phyloP scores from a whole-genome alignment of 1,140 invertebrate genomes.

The Caenorhabditis tropicalis region DNA sequence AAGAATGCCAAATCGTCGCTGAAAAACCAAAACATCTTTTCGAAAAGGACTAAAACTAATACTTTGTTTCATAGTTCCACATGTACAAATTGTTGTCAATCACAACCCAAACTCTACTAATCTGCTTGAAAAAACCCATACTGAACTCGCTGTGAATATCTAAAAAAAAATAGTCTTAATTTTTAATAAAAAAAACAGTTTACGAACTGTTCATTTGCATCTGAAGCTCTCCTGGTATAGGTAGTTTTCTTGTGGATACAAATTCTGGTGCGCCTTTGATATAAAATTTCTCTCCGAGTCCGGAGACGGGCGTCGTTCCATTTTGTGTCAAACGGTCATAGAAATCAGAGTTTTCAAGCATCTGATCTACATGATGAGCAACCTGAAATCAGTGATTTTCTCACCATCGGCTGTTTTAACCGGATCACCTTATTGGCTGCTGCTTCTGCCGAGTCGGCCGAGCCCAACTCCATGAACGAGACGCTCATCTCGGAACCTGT shows the following conservation, averaged over 20 bases:
- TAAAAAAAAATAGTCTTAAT: slow-evolving; percentile 68
- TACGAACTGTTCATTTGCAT: slow-evolving; percentile 64
- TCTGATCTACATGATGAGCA: slow-evolving; percentile 32
- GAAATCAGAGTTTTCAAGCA: slow-evolving; percentile 26
- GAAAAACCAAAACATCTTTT: slow-evolving; percentile 39
- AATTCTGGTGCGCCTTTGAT: slow-evolving; percentile 46
- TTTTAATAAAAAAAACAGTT: not conserved
- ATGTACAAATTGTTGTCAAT: slow-evolving; percentile 97
- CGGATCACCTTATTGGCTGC: not conserved
- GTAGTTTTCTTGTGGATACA: slow-evolving; percentile 9
- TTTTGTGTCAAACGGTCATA: slow-evolving; percentile 14
- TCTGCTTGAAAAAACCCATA: slow-evolving; percentile 95
- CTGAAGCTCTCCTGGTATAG: slow-evolving; percentile 62
- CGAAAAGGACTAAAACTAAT: too few relatives aligned
- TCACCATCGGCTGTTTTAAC: too few relatives aligned
- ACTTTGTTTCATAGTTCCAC: slow-evolving; percentile 90
- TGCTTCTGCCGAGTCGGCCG: slow-evolving; percentile 9
- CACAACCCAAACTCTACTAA: slow-evolving; percentile 92
- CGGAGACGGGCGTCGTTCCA: slow-evolving; percentile 40
- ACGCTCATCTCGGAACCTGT: slow-evolving; percentile 10
- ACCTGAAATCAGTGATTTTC: not conserved
- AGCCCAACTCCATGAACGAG: slow-evolving; percentile 27
- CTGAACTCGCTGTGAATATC: slow-evolving; percentile 91
- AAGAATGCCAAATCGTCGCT: slow-evolving; percentile 72
- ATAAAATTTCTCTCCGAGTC: slow-evolving; percentile 48